Conservation (phyloP, 2,797 vertebrate genomes). For the Ctenopoma kingsleyae region DNA sequence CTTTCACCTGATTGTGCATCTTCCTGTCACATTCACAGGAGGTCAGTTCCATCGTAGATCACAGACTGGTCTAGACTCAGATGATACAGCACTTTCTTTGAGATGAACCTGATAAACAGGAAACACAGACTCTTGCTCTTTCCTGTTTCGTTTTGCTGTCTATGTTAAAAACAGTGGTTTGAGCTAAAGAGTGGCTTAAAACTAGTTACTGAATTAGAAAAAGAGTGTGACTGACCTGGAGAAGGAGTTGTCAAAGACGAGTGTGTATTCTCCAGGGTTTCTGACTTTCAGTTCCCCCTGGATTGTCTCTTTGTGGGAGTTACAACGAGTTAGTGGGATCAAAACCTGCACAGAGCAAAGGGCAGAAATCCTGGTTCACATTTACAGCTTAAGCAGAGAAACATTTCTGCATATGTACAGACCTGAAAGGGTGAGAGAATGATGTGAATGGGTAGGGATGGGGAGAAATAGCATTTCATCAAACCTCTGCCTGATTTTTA, state of each 20-base stretch:
- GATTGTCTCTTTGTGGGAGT: constrained; percentile 94
- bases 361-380: not conserved
- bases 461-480: not conserved
- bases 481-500: not conserved
- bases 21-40: constrained; percentile 71
- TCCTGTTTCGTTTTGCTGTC: not conserved
- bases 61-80: constrained; percentile 89
- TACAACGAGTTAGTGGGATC: constrained; percentile 94
- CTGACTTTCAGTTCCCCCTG: constrained; percentile 93
- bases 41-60: constrained; percentile 90
- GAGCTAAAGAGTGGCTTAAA: not conserved
- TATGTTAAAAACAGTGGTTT: not conserved
- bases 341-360: constrained; percentile 88
- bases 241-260: constrained; percentile 98
- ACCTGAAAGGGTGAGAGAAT: not conserved
- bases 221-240: constrained; percentile 87
- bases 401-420: not conserved
- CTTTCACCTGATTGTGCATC: constrained; percentile 10
- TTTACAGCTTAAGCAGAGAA: constrained; percentile 7
- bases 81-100: constrained; percentile 94
- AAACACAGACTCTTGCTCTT: constrained; percentile 4
- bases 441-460: not conserved
- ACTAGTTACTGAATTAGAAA: not conserved
- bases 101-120: constrained; percentile 89
- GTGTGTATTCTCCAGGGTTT: constrained; percentile 89